Base-by-base conservation (phyloP, 1,140 invertebrate genomes). In the Bathynomus jamesi region DNA sequence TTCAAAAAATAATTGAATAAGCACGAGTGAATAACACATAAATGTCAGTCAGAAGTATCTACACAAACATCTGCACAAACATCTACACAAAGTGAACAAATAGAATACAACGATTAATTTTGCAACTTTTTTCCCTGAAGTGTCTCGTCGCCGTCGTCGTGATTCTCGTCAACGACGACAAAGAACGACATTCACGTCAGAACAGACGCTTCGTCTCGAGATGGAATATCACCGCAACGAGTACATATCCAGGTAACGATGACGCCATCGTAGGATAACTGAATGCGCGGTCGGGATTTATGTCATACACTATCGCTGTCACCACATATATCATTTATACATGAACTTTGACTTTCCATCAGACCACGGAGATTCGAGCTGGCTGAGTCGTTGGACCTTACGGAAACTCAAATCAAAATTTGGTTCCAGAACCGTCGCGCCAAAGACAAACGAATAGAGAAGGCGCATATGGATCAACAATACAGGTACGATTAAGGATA, bases 361-460 rank as follows among this genome's bases (percentile, higher is more conserved):
- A 71, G 75, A 32, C 75, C 75, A 1, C 82, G 93, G 77, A 84
- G 93, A 79, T 92, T 90, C 80, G 94, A 97, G 83, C 82, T 97
- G 71, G 94, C 95, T 0, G 89, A 91, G 72, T 85, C 88, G 0
- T 81, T 97, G 27, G 85, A 87, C 62, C 84, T 98, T 7, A 93
- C 92, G 2, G 95, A 97, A 82, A 96, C 94, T 0, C 93, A 83
- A 74, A 94, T 96, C 66, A 96, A 96, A 83, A 96, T 96, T 73
- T 96, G 95, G 95, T 98, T 96, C 80, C 95, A 98, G 82, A 97
- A 98, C 82, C 85, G 95, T 63, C 85, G 95, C 75, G 95, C 95
- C 8, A 97, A 97, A 82, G 94, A 97, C 79, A 98, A 97, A 83
- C 85, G 95, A 64, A 94, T 98, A 71, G 94, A 98, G 80, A 97